phyloP scores from a whole-genome alignment of 1,140 invertebrate genomes.

The Tetraneura akinire region DNA sequence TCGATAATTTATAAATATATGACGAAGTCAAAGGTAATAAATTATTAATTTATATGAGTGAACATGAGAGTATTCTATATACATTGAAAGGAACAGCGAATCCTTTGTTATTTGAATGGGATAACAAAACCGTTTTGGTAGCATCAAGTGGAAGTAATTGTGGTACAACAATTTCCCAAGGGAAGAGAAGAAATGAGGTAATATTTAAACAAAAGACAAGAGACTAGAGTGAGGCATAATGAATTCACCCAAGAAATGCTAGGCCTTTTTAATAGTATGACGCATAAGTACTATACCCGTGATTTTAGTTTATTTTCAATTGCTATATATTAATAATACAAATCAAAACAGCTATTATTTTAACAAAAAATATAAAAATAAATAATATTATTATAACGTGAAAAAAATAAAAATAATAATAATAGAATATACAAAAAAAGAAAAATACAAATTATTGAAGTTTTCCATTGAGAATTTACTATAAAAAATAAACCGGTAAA shows the following conservation, averaged over 20 bases:
- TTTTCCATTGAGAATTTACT: constrained; percentile 2
- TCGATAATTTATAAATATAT: neutral
- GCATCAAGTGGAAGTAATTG: constrained; percentile 32
- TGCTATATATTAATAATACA: neutral
- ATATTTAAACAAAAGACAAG: constrained; percentile 34
- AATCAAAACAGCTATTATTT: neutral
- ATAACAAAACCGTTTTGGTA: constrained; percentile 28
- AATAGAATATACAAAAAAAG: neutral
- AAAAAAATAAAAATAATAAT: neutral
- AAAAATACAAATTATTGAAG: neutral
- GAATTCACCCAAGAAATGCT: constrained; percentile 6
- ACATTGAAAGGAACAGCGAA: constrained; percentile 23
- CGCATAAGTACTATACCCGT: neutral
- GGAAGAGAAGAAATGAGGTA: constrained; percentile 1
- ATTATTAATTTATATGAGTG: neutral
- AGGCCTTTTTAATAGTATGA: constrained; percentile 12
- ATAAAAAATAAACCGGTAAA: constrained; percentile 30
- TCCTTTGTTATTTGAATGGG: constrained; percentile 15
- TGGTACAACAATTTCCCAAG: constrained; percentile 15
- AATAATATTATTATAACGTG: too few relatives aligned
- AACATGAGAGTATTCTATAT: neutral
- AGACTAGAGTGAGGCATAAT: constrained; percentile 13
- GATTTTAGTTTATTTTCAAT: neutral
- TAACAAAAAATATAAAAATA: too few relatives aligned
- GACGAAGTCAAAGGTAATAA: neutral